phyloP scores from a whole-genome alignment of 2,113 vertebrate genomes.

The Chauna torquata region DNA sequence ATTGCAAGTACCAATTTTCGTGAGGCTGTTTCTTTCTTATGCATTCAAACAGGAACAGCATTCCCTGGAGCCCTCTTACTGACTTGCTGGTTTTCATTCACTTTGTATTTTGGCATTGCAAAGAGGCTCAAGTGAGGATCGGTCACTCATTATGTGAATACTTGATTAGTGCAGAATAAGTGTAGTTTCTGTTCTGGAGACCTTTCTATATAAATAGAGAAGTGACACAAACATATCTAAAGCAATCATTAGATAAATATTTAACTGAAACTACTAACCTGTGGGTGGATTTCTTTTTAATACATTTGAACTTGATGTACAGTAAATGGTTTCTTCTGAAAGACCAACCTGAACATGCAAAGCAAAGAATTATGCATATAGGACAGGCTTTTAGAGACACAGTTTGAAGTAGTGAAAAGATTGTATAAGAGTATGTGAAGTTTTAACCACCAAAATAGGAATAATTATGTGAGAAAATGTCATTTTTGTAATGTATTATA shows the following conservation, averaged over 20 bases:
- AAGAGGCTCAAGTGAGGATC: neutral
- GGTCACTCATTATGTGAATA: neutral
- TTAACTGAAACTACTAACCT: neutral
- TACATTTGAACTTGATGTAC: rapidly evolving
- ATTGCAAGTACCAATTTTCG: neutral
- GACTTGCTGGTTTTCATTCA: neutral
- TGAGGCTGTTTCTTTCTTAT: neutral
- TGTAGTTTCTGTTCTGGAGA: neutral
- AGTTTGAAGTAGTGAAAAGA: neutral
- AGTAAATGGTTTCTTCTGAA: neutral
- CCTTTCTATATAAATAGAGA: neutral
- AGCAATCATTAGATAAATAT: neutral
- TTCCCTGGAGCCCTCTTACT: neutral
- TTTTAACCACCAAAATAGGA: neutral
- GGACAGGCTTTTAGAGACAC: neutral
- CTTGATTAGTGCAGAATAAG: neutral
- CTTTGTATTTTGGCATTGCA: neutral
- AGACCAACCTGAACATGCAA: neutral
- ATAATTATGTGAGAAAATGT: neutral
- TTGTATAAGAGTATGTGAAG: neutral
- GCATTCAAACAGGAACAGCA: neutral
- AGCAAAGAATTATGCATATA: neutral
- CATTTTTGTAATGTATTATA: neutral
- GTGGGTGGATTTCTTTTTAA: neutral
- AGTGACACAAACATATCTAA: neutral